Evolutionary conservation across 2,888 invertebrate species (phyloP), one percentile per base, ranked within the genome.

Genomic region (Alcis repandata): DNA sequence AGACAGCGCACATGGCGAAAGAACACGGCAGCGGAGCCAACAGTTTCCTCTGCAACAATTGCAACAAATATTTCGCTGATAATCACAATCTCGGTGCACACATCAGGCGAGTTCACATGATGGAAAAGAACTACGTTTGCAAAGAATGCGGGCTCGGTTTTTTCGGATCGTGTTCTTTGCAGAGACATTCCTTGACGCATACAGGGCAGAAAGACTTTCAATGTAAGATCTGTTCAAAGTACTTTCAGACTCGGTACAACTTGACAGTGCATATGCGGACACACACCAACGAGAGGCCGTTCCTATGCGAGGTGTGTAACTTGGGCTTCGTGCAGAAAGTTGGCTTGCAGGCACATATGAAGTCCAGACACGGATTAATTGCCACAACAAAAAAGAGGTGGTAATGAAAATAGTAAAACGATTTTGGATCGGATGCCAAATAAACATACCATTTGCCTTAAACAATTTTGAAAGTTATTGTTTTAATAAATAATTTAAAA

Each of bases 271-370:
- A 90, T 60, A 74, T 86, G 80, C 70, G 74, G 27, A 72, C 71
- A 7, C 80, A 81, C 53, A 64, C 56, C 1, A 63, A 71, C 33
- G 70, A 69, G 32, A 66, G 61, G 17, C 69, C 71, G n/a, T 74
- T 74, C 33, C 63, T 63, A 9, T 79, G 80, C 53, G 20, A 57
- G 10, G 41, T 62, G 7, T 82, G 81, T 57, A 71, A 59, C 0
- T 78, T 76, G 45, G 76, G 77, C 43, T 80, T 85, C 13, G 78
- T 85, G 8, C 79, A 90, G 72, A 80, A 89, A 75, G 69, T 83
- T 75, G 89, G 88, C 38, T 84, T 87, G 73, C 79, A 84, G 40
- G 83, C 82, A 22, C 93, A 93, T 63, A 86, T 92, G 79, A 87
- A 86, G 9, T 84, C 85, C 6, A 80, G 78, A 56, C 85, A 86